These are phyloP conservation scores for Melieria crassipennis DNA, from an alignment of 2,888 invertebrate genomes.

Conservation along the genomic window DNA sequence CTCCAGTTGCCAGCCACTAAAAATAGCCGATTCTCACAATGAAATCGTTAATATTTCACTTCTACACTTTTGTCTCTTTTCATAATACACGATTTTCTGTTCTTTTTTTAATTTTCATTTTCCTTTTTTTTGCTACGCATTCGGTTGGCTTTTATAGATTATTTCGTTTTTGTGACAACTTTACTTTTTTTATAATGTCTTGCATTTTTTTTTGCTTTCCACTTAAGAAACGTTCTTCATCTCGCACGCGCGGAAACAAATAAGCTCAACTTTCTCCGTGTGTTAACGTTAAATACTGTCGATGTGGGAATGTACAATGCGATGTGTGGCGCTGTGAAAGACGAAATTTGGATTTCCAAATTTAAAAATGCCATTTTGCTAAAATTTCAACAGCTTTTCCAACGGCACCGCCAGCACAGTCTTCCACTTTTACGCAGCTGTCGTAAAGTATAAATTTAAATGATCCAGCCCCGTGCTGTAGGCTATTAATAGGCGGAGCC, in stretches of 20 bases:
- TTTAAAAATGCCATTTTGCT: slow-evolving; percentile 30
- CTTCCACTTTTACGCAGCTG: slow-evolving; percentile 35
- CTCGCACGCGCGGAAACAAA: background rate
- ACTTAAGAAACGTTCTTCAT: background rate
- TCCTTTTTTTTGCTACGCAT: background rate
- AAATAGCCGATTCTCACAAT: too few relatives aligned
- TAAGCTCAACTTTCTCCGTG: slow-evolving; percentile 24
- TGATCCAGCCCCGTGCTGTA: slow-evolving; percentile 29
- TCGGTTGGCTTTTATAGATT: background rate
- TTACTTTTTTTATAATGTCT: slow-evolving; percentile 32
- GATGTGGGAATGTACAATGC: too few relatives aligned
- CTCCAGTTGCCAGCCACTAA: too few relatives aligned
- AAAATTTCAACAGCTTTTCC: slow-evolving; percentile 3
- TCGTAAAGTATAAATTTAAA: slow-evolving; percentile 24
- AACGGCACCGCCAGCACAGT: background rate
- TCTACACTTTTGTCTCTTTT: too few relatives aligned
- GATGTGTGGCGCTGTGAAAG: too few relatives aligned
- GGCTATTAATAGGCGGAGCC: slow-evolving; percentile 29
- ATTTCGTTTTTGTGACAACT: background rate
- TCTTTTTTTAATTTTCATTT: slow-evolving; percentile 1
- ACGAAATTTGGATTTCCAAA: slow-evolving; percentile 28
- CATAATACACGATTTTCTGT: background rate
- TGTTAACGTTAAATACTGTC: background rate
- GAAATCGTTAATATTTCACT: too few relatives aligned
- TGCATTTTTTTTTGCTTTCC: slow-evolving; percentile 26